Base-by-base conservation (phyloP, 2,113 vertebrate species). In the Pedionomus torquatus region DNA sequence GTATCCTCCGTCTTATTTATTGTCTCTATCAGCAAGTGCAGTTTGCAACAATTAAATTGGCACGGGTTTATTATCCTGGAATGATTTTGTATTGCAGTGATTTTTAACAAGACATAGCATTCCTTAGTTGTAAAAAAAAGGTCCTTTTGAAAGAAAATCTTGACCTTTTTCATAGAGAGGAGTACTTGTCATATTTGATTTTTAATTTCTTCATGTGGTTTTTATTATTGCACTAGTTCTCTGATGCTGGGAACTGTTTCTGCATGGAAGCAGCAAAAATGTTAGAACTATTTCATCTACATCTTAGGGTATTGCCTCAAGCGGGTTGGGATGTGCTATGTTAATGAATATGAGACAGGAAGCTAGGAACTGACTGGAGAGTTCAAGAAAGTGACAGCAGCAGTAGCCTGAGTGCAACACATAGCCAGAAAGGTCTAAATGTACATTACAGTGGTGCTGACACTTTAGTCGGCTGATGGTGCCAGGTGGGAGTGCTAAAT, bases 401-500 rank as follows among this genome's bases (percentile, higher is more conserved):
- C 65, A 48, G 37, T 44, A 90, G 37, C 44, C 83, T 33, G 64
- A 49, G 37, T 63, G n/a, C 54, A 41, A 26, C 21, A 41, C 7
- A 13, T 13, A 74, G 25, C 28, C 37, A 82, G 48, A n/a, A 44
- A 44, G 60, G 15, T 63, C 37, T 77, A n/a, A 23, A 46, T 20
- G 20, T 24, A 30, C 15, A 2, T 57, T 35, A 16, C 8, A 51
- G 88, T 4, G 0, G 3, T 51, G 46, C 46, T 69, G 54, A 57
- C 17, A 4, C 55, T 84, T 43, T 3, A 4, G 16, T 31, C 1
- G 0, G 46, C 19, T 1, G 2, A 1, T 21, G 28, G 55, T 20
- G 46, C 63, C 55, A 33, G 20, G 11, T 3, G 7, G 71, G 68
- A 75, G 21, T 35, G 20, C 52, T 60, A 41, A 76, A 37, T 39